Percentiles rank a stretch among this genome's conserved stretches.
These are phyloP conservation scores for Ochropleura leucogaster DNA, from an alignment of 2,888 invertebrate genomes.

Conservation along the genomic window DNA sequence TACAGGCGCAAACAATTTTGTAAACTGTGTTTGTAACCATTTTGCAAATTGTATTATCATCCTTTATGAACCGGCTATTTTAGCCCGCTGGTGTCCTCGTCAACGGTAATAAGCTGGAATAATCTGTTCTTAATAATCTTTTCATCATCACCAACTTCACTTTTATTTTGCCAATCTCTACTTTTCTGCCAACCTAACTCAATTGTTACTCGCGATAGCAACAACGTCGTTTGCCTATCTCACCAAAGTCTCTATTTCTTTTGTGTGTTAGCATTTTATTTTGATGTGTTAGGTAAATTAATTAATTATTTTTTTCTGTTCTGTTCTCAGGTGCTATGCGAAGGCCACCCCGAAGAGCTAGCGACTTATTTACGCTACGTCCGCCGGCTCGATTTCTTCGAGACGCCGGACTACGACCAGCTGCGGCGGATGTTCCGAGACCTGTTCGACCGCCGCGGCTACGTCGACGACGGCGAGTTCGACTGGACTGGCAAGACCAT, in stretches of 20 bases:
- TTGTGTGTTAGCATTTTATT: neutral
- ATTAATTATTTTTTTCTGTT: neutral
- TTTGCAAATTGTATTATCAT: too few species aligned
- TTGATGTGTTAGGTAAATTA: neutral
- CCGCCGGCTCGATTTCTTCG: constrained; percentile 99
- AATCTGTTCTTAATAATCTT: neutral
- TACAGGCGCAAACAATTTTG: too few species aligned
- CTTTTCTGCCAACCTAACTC: neutral
- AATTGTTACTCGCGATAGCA: neutral
- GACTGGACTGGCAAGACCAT: constrained; percentile 98
- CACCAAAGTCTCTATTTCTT: neutral
- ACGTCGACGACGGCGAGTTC: constrained; percentile 97
- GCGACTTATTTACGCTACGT: constrained; percentile 99
- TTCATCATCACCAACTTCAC: neutral
- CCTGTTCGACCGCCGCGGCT: constrained; percentile 96
- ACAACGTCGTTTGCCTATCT: neutral
- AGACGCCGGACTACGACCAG: constrained; percentile 99
- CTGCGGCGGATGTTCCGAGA: constrained; percentile 98
- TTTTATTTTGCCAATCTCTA: neutral
- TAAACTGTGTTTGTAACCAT: too few species aligned
- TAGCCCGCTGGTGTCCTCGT: neutral
- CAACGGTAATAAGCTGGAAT: neutral
- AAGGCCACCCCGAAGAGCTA: constrained; percentile 98
- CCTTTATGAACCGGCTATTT: too few species aligned
- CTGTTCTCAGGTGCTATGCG: constrained; percentile 92